Evolutionary conservation across 1,140 invertebrate genomes (phyloP).

Genomic region (Proctacanthus coquilletti): DNA sequence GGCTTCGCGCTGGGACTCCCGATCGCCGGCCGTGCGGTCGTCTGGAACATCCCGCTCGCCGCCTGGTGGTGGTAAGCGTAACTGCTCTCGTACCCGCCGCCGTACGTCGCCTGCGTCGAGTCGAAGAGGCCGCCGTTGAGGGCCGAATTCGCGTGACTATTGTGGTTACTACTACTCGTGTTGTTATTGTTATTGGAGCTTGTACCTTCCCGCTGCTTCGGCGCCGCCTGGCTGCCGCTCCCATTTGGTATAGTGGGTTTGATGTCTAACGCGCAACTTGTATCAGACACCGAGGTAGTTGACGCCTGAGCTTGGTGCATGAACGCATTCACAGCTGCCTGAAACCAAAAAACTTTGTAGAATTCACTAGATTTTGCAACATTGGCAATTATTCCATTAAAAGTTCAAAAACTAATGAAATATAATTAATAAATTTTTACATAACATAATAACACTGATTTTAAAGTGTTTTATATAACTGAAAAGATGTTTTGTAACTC

Average conservation of each 20-base stretch:
- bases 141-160: constrained; percentile 8
- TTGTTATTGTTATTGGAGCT: constrained; percentile 17
- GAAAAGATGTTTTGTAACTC: no score
- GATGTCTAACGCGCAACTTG: constrained; percentile 50
- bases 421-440: no score
- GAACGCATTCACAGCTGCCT: constrained; percentile 30
- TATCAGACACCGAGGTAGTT: constrained; percentile 30
- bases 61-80: constrained; percentile 4
- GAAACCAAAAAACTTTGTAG: constrained; percentile 1
- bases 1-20: constrained; percentile 19
- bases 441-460: no score
- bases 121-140: neutral
- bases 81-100: constrained; percentile 7
- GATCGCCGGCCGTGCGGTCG: constrained; percentile 7
- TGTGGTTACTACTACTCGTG: constrained; percentile 23
- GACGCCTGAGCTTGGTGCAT: constrained; percentile 32
- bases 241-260: constrained; percentile 48
- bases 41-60: constrained; percentile 3
- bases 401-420: no score
- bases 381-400: no score
- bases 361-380: no score
- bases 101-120: neutral
- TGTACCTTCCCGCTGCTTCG: constrained; percentile 68
- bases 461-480: no score
- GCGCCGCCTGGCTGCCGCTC: constrained; percentile 28